Conservation (phyloP, 2,113 vertebrate species). For the Lampris incognitus region DNA sequence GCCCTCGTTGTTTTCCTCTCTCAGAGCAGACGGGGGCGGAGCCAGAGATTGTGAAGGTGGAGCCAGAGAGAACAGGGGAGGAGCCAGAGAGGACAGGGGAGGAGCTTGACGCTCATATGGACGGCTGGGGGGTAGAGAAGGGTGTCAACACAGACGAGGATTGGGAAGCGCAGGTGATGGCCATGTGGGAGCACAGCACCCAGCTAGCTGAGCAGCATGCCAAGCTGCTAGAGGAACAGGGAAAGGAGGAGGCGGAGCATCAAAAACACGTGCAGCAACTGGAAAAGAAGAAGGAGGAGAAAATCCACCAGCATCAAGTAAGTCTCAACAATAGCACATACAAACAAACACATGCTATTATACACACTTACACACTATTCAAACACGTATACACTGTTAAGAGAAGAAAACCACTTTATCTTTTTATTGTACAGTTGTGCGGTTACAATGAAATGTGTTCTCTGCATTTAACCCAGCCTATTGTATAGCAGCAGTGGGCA, state of each 20-base stretch:
- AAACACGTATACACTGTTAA: no score
- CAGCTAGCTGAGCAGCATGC: constrained; percentile 19
- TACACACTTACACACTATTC: no score
- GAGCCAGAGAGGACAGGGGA: background rate
- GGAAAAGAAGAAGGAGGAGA: constrained; percentile 62
- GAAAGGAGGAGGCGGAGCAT: constrained; percentile 29
- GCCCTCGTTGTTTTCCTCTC: background rate
- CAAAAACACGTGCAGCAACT: constrained; percentile 35
- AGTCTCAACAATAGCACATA: background rate
- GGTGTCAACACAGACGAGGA: constrained; percentile 49
- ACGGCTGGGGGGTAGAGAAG: background rate
- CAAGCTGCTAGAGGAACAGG: constrained; percentile 32
- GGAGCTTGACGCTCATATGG: constrained; percentile 38
- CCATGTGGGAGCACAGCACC: constrained; percentile 29
- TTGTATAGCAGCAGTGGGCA: no score
- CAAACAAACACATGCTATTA: background rate
- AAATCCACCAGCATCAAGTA: constrained; percentile 60
- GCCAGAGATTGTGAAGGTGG: no score
- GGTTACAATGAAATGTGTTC: no score
- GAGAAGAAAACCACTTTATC: no score
- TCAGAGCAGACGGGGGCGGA: constrained; percentile 16
- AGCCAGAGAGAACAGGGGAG: background rate
- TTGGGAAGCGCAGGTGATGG: constrained; percentile 62
- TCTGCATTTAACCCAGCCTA: no score
- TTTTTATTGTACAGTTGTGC: no score